These are phyloP conservation scores for Acrocera orbiculus DNA, from an alignment of 2,888 invertebrate species.

Conservation along the genomic window DNA sequence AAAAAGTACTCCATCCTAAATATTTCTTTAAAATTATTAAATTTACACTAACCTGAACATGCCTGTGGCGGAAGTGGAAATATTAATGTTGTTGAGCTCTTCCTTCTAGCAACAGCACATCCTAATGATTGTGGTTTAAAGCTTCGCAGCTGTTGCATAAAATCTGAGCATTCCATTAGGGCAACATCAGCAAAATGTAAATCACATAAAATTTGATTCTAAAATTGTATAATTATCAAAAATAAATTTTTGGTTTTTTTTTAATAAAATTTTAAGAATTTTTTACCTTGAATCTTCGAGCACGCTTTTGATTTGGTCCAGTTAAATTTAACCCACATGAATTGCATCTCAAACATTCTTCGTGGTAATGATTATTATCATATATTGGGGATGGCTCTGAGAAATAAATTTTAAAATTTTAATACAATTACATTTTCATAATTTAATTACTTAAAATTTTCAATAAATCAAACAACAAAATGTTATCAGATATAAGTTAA, in stretches of 20 bases:
- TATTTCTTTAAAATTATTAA: background rate
- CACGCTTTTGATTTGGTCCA: conserved; percentile 66
- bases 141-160: conserved; percentile 90
- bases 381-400: conserved; percentile 79
- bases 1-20: background rate
- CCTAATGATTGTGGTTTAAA: conserved; percentile 92
- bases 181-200: conserved; percentile 92
- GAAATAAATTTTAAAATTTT: no score
- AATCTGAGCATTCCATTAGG: conserved; percentile 93
- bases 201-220: conserved; percentile 89
- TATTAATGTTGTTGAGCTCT: conserved; percentile 84
- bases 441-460: no score
- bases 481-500: no score
- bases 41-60: conserved; percentile 56
- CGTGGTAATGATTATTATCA: conserved; percentile 93
- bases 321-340: conserved; percentile 86
- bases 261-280: background rate
- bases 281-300: conserved; percentile 42
- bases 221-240: no score
- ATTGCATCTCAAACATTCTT: conserved; percentile 93
- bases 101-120: conserved; percentile 84
- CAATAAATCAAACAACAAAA: no score
- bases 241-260: no score
- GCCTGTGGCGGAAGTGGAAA: conserved; percentile 88
- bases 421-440: no score